Conservation (phyloP, 1,140 invertebrate genomes). For the Chlorops oryzae region DNA sequence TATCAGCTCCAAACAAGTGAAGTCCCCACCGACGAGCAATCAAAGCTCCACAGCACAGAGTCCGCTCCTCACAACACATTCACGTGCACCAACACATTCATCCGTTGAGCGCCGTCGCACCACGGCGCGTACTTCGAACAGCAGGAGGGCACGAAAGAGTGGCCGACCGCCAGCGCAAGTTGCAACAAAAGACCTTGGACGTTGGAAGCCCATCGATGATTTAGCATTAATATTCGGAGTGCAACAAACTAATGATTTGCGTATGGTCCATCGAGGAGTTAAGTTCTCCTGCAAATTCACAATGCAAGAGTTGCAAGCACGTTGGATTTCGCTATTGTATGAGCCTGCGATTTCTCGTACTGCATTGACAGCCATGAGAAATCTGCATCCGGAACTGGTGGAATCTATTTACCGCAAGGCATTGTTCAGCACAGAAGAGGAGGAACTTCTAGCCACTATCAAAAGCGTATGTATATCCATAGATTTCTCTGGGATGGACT, state of each 20-base stretch:
- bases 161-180: conserved; percentile 58
- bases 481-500: not conserved
- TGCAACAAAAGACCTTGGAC: conserved; percentile 77
- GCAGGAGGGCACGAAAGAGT: conserved; percentile 51
- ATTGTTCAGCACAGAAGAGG: conserved; percentile 83
- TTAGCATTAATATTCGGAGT: conserved; percentile 87
- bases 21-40: conserved; percentile 6
- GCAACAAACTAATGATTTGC: conserved; percentile 85
- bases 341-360: conserved; percentile 81
- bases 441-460: conserved; percentile 76
- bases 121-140: conserved; percentile 31
- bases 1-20: conserved; percentile 14
- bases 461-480: conserved; percentile 61
- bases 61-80: too few relatives aligned
- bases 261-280: conserved; percentile 80
- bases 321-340: conserved; percentile 94
- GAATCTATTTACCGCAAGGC: conserved; percentile 80
- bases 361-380: conserved; percentile 85
- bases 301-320: conserved; percentile 85
- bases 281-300: conserved; percentile 97
- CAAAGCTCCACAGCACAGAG: not conserved
- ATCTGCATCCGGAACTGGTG: conserved; percentile 86
- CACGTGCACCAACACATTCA: not conserved
- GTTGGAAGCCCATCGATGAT: conserved; percentile 97
- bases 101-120: conserved; percentile 16